Base-by-base conservation (phyloP, 2,797 vertebrate species). In the Calcarius lapponicus region DNA sequence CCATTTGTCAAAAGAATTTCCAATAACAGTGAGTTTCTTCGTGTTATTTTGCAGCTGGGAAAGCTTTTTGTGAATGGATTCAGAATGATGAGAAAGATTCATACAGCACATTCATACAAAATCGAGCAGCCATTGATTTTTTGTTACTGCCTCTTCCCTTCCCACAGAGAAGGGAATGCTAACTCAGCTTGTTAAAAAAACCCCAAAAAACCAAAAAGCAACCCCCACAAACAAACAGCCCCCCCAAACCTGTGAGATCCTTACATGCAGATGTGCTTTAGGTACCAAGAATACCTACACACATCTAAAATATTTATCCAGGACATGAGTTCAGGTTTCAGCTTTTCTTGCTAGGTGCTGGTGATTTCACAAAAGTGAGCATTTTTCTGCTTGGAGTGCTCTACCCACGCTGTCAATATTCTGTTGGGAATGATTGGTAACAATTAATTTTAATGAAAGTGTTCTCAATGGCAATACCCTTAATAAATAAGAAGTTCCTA, bases 121-220 rank as follows among this genome's bases (percentile, higher is more conserved):
- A 53, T 53, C 3, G 5, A 53, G 29, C 29, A 31, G 29, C 51
- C 29, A 53, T 12, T 53, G 51, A 53, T 31, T 53, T 53, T 53
- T 53, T 53, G 51, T 53, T 19, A 53, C 29, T 53, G 51, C 18
- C 21, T 58, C 74, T 78, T 86, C 64, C 54, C 50, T 47, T 71
- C 62, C 43, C 40, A 9, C 34, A 1, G 9, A 12, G 31, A 66
- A 64, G 22, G 43, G 38, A 71, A 40, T 61, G 31, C 26, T 85
- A 45, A n/a, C 26, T 26, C 42, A 34, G 17, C 31, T 48, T 62
- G 13, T 65, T 12, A 18, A 8, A 47, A 19, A 45, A 10, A 21
- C 42, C 2, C 0, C 14, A 40, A 36, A 13, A 13, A 38, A 1
- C 10, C 2, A 15, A 80, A 61, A 81, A 9, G 0, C 12, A 34